phyloP scores from a whole-genome alignment of 2,797 vertebrate species.

The Gambelia wislizenii region DNA sequence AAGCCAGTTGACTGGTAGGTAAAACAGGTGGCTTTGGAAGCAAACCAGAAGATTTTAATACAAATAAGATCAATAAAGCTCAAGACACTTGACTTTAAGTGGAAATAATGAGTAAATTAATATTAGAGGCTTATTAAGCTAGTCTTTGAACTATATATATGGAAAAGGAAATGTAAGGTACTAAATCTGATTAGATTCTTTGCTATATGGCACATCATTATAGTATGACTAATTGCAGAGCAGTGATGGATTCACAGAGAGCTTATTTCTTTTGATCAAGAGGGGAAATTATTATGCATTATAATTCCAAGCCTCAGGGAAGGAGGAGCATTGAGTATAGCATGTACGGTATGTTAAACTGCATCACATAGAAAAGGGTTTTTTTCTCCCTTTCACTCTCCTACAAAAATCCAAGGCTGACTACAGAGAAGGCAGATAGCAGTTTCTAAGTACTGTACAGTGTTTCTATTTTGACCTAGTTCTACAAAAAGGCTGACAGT shows the following conservation, averaged over 20 bases:
- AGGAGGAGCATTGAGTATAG: not conserved
- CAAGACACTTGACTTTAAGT: not conserved
- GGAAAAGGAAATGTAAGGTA: slow-evolving; percentile 30
- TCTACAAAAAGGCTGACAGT: not conserved
- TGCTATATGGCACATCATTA: slow-evolving; percentile 24
- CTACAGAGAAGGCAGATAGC: not conserved
- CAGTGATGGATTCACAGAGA: slow-evolving; percentile 18
- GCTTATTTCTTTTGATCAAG: slow-evolving; percentile 48
- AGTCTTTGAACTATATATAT: slow-evolving; percentile 29
- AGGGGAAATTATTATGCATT: not conserved
- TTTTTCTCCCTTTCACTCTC: rapidly evolving
- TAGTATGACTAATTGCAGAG: slow-evolving; percentile 46
- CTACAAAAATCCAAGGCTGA: rapidly evolving
- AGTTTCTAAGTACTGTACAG: rapidly evolving
- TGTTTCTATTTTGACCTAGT: rapidly evolving
- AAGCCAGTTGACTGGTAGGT: slow-evolving; percentile 91
- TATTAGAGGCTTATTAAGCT: slow-evolving; percentile 15
- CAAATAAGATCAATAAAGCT: not conserved
- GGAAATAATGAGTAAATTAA: not conserved
- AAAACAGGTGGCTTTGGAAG: slow-evolving; percentile 18
- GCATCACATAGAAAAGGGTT: not conserved
- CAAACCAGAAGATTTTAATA: not conserved
- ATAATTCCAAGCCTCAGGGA: slow-evolving; percentile 34
- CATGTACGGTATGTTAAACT: rapidly evolving
- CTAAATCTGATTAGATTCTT: slow-evolving; percentile 10